Evolutionary conservation across 2,888 invertebrate genomes (phyloP).

Genomic region (Leptinotarsa peninsularis): DNA sequence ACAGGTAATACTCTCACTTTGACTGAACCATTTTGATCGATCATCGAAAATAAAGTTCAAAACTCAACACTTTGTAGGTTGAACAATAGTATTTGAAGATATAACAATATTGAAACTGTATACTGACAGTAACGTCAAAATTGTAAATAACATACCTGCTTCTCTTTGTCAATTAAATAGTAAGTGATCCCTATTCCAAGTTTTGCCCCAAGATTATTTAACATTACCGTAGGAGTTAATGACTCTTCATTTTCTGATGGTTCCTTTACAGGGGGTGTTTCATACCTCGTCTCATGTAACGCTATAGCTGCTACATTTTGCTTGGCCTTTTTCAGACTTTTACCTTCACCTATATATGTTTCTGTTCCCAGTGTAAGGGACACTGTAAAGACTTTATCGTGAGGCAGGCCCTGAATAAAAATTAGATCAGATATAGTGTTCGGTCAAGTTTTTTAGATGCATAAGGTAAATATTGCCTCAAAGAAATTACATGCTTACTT

Average conservation of each 20-base stretch:
- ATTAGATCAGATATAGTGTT: conserved; percentile 1
- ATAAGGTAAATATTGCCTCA: background rate
- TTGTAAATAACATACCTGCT: conserved; percentile 35
- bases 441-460: background rate
- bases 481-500: conserved; percentile 41
- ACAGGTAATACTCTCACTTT: background rate
- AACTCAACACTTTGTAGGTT: no score
- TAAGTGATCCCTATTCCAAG: conserved; percentile 58
- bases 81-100: no score
- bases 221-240: conserved; percentile 58
- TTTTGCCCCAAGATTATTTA: conserved; percentile 60
- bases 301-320: conserved; percentile 54
- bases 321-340: conserved; percentile 58
- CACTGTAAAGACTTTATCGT: conserved; percentile 56
- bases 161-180: conserved; percentile 44
- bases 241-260: conserved; percentile 43
- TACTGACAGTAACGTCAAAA: no score
- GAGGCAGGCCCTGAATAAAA: conserved; percentile 56
- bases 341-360: conserved; percentile 54
- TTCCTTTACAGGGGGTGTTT: conserved; percentile 53
- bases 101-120: no score
- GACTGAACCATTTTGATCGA: no score
- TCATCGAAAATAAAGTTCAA: no score
- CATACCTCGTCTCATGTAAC: conserved; percentile 56
- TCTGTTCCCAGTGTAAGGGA: conserved; percentile 58